Evolutionary conservation across 2,888 invertebrate species (phyloP).

Genomic region (Imbricaverruca yamaguchii): DNA sequence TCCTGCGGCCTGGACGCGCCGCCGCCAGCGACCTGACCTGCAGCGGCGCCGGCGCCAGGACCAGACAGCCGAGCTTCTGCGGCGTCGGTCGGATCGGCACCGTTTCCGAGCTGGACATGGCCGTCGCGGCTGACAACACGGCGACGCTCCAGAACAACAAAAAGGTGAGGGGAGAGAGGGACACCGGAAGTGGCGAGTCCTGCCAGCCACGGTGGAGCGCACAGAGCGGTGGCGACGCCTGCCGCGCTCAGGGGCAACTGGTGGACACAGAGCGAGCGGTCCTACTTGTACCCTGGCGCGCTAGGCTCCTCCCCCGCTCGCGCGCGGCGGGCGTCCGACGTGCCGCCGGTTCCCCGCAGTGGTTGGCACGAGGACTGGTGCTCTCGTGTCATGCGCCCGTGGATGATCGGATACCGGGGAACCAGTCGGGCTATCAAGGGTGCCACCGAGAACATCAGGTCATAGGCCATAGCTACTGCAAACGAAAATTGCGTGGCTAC

Average conservation of each 20-base stretch:
- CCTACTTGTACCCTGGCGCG: conserved; percentile 29
- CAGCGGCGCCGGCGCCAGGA: conserved; percentile 27
- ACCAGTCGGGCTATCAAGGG: too few species aligned
- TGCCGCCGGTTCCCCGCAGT: too few species aligned
- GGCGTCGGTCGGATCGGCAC: conserved; percentile 32
- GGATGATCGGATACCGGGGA: too few species aligned
- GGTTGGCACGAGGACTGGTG: too few species aligned
- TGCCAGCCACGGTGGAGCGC: not conserved
- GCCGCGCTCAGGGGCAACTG: conserved; percentile 28
- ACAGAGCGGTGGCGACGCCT: too few species aligned
- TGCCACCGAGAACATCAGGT: too few species aligned
- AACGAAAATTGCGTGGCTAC: too few species aligned
- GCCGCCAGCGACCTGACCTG: not conserved
- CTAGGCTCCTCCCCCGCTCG: conserved; percentile 24
- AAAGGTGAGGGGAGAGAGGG: too few species aligned
- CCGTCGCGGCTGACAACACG: not conserved
- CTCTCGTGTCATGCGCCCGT: too few species aligned
- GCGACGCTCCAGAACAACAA: not conserved
- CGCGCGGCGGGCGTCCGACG: not conserved
- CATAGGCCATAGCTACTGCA: too few species aligned
- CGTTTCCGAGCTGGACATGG: conserved; percentile 30
- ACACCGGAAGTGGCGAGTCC: too few species aligned
- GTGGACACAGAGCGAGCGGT: conserved; percentile 25
- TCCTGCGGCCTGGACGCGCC: not conserved
- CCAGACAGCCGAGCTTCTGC: conserved; percentile 29